Evolutionary conservation across 2,888 invertebrate species (phyloP).

Genomic region (Acrobasis suavella): DNA sequence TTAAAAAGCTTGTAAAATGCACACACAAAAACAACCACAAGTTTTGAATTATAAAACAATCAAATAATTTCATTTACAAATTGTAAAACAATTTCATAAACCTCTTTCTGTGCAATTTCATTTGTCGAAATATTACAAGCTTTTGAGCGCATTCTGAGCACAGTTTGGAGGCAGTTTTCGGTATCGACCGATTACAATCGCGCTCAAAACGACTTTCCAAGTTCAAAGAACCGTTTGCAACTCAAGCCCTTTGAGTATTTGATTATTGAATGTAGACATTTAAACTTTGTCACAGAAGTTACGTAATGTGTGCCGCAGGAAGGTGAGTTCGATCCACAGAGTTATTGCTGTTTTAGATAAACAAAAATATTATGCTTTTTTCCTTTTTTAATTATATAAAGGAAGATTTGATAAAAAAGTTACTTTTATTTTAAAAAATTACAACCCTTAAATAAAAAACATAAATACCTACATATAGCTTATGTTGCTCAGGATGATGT

Average conservation of each 20-base stretch:
- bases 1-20: no score
- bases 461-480: no score
- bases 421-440: no score
- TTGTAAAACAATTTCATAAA: not conserved
- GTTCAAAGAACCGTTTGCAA: conserved; percentile 11
- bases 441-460: no score
- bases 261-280: conserved; percentile 18
- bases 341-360: not conserved
- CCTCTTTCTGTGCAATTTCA: not conserved
- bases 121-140: not conserved
- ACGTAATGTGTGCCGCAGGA: conserved; percentile 15
- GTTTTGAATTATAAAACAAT: no score
- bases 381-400: no score
- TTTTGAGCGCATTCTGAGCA: not conserved
- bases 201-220: conserved; percentile 6
- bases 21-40: no score
- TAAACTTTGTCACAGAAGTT: conserved; percentile 6
- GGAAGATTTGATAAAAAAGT: no score
- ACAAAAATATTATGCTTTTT: no score
- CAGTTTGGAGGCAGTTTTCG: conserved; percentile 2
- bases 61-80: no score
- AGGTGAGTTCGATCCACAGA: conserved; percentile 6
- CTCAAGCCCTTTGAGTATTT: conserved; percentile 13
- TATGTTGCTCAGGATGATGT: no score
- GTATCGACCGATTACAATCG: not conserved